Evolutionary conservation across 2,113 vertebrate genomes (phyloP), one percentile per base, ranked within the genome.

Genomic region (Gnathonemus longibarbis): DNA sequence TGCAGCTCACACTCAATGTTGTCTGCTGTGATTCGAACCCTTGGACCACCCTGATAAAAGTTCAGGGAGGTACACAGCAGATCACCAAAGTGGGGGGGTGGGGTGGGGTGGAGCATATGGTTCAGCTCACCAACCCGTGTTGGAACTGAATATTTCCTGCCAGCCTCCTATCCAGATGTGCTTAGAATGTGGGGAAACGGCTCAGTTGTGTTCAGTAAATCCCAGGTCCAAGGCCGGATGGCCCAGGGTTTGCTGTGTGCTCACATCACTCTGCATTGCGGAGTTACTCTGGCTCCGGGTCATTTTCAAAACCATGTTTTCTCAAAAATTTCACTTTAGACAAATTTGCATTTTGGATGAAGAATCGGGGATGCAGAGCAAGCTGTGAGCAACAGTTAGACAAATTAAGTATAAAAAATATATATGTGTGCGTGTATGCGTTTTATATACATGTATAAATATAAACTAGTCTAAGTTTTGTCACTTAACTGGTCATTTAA

Each of bases 191-290:
- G 50, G n/a, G 24, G 58, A 11, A 66, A 10, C 84, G 90, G 52
- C 90, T 70, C 42, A 39, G 66, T 45, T 5, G 39, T n/a, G 21
- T 91, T 90, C 35, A 53, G 84, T 45, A 91, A 9, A 27, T 31
- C 46, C 15, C 27, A 21, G 27, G 5, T 50, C 66, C 56, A 17
- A 24, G 24, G 8, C 3, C 1, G 8, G 15, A 3, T 6, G 17
- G n/a, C 6, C 13, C 15, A 39, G 15, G 2, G 27, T 35, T 6
- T 17, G 48, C 24, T 10, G 45, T 24, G 46, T 13, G 24, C 21
- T n/a, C 77, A 19, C 35, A 19, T 21, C 19, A 5, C 9, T 9
- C 46, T 27, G 24, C 84, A 27, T 1, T 50, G 46, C 13, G 11
- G 10, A 24, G 42, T 50, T 9, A 27, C 19, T 3, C 21, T 84